These are phyloP conservation scores for Hyperopisus bebe DNA, from an alignment of 2,113 vertebrate species.

Conservation along the genomic window DNA sequence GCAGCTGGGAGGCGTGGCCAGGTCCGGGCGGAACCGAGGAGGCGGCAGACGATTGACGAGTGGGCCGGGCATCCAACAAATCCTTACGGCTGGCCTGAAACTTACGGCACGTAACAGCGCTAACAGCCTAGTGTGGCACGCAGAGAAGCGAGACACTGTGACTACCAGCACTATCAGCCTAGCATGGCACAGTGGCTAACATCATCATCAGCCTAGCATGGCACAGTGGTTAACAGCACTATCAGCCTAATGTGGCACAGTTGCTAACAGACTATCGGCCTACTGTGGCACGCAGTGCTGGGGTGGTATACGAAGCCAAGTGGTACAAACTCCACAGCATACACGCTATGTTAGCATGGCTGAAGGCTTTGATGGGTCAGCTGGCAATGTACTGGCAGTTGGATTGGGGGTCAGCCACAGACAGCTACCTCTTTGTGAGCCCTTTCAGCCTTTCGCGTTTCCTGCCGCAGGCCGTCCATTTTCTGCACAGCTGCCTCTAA, in stretches of 20 bases:
- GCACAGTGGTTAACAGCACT: neutral
- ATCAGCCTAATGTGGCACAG: neutral
- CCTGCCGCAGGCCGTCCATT: constrained; percentile 83
- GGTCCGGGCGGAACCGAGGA: too few species aligned
- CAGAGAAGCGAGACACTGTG: neutral
- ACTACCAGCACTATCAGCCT: neutral
- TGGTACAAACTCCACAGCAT: neutral
- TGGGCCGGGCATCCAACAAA: too few species aligned
- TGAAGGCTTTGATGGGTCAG: neutral
- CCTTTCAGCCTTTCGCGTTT: constrained; percentile 90
- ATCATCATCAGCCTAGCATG: neutral
- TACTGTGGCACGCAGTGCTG: neutral
- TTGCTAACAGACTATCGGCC: neutral
- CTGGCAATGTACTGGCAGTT: neutral
- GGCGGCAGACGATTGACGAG: too few species aligned
- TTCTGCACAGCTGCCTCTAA: constrained; percentile 84
- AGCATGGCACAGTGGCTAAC: neutral
- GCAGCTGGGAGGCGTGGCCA: too few species aligned
- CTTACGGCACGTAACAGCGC: too few species aligned
- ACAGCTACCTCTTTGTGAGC: constrained; percentile 84
- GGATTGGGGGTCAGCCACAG: neutral
- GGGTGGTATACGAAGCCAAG: neutral
- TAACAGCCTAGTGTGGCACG: neutral
- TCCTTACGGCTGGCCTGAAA: too few species aligned
- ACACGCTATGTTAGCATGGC: neutral